Base-by-base conservation (phyloP, 2,888 invertebrate species). In the Caenorhabditis angaria region DNA sequence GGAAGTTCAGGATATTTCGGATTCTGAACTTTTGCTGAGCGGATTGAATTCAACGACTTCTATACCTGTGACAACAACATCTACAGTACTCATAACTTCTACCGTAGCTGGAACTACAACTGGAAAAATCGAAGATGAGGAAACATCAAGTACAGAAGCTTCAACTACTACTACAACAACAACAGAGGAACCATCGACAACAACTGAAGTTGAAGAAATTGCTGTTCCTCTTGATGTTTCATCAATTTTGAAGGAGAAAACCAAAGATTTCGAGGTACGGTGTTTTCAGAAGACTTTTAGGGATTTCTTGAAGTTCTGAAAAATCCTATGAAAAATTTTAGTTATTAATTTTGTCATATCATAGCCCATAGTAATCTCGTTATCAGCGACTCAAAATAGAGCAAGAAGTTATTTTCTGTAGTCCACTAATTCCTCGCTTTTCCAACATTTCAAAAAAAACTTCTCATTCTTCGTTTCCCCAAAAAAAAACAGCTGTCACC, bases 181-280 rank as follows among this genome's bases (percentile, higher is more conserved):
- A n/a, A n/a, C n/a, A n/a, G n/a, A n/a, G 32, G 32, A 32, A 32
- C 6, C 32, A 10, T 8, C 10, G 32, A 32, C 32, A 10, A 41
- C 41, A 18, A 41, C 41, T 5, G 41, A 18, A 41, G 41, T 14
- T 41, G 41, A 41, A 0, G 71, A 71, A 41, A 66, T 71, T 27
- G 66, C 50, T 14, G 48, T 71, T 54, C 71, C 71, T n/a, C 59
- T 71, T 4, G 66, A 71, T 53, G 61, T 71, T 6, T 63, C 62
- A 41, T 71, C 71, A 22, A 66, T 71, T 66, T 28, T 66, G 32
- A 60, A 67, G 32, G 71, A 71, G n/a, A 60, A 70, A 50, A 55
- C 47, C 8, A 62, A 59, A 28, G 62, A 70, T 8, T 65, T 62
- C 18, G 58, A 61, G 70, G 70, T 70, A 18, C 55, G 68, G 14